phyloP scores from a whole-genome alignment of 1,140 invertebrate species.

The Lucilia sericata region DNA sequence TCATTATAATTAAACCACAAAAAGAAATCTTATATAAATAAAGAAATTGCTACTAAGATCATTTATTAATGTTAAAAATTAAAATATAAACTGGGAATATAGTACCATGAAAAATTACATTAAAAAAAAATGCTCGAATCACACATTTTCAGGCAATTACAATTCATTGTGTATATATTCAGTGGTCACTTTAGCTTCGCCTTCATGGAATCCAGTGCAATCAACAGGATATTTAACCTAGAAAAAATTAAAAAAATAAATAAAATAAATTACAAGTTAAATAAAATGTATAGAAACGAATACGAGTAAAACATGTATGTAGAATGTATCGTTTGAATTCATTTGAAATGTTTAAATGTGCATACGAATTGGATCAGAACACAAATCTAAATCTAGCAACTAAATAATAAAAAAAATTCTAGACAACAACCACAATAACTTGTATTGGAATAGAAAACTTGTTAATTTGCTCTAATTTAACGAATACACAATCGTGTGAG shows the following conservation, averaged over 20 bases:
- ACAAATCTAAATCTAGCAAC: not conserved
- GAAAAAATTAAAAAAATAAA: slow-evolving; percentile 53
- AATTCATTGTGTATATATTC: slow-evolving; percentile 84
- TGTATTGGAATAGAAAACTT: not conserved
- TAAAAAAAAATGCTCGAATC: not conserved
- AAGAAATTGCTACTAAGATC: slow-evolving; percentile 12
- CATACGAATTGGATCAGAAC: no score
- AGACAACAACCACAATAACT: slow-evolving; percentile 2
- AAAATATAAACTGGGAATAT: not conserved
- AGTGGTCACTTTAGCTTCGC: slow-evolving; percentile 82
- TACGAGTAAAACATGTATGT: not conserved
- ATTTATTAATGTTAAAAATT: not conserved
- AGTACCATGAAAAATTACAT: not conserved
- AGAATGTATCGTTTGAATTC: not conserved
- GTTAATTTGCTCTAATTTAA: slow-evolving; percentile 28
- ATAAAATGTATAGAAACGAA: not conserved
- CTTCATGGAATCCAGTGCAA: slow-evolving; percentile 81
- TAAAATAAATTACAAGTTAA: slow-evolving; percentile 28
- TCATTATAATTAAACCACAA: not conserved
- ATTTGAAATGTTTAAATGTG: no score
- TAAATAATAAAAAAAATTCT: not conserved
- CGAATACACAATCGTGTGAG: not conserved
- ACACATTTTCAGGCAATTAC: slow-evolving; percentile 73
- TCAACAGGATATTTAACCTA: slow-evolving; percentile 79
- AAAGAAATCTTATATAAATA: not conserved